Evolutionary conservation across 2,113 vertebrate genomes (phyloP).

Genomic region (Natator depressus): DNA sequence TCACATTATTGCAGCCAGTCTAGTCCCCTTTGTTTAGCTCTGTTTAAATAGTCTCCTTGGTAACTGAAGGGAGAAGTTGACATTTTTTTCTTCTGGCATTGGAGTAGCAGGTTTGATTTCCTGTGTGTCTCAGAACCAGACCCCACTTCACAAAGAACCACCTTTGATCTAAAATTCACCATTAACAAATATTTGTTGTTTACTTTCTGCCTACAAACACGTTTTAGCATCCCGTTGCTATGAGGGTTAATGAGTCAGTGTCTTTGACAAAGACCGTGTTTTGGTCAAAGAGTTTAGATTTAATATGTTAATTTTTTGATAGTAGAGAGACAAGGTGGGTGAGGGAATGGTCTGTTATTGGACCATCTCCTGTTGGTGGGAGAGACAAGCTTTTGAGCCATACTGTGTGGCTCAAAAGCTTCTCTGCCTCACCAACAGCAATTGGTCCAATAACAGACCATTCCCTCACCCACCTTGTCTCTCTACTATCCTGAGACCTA

Average conservation of each 20-base stretch:
- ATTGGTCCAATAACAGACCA: background rate
- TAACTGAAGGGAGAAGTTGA: conserved; percentile 74
- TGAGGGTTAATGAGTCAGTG: background rate
- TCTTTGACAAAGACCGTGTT: background rate
- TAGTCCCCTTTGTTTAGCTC: conserved; percentile 77
- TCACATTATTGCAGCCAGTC: conserved; percentile 52
- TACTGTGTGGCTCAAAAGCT: background rate
- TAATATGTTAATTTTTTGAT: rapidly evolving
- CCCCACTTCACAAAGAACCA: conserved; percentile 19
- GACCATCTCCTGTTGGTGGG: background rate
- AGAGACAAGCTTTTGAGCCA: background rate
- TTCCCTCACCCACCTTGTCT: background rate
- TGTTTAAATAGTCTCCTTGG: conserved; percentile 81
- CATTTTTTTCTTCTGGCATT: conserved; percentile 62
- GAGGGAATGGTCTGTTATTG: background rate
- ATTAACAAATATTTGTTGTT: background rate
- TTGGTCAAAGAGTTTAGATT: background rate
- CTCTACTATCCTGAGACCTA: background rate
- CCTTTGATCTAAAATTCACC: background rate
- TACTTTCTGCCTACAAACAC: background rate
- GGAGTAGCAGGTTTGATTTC: conserved; percentile 58
- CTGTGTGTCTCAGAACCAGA: conserved; percentile 22
- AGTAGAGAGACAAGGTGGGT: background rate
- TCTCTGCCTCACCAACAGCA: background rate
- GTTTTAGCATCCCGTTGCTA: background rate